Base-by-base conservation (phyloP, 2,888 invertebrate genomes). In the Phasia obesa region DNA sequence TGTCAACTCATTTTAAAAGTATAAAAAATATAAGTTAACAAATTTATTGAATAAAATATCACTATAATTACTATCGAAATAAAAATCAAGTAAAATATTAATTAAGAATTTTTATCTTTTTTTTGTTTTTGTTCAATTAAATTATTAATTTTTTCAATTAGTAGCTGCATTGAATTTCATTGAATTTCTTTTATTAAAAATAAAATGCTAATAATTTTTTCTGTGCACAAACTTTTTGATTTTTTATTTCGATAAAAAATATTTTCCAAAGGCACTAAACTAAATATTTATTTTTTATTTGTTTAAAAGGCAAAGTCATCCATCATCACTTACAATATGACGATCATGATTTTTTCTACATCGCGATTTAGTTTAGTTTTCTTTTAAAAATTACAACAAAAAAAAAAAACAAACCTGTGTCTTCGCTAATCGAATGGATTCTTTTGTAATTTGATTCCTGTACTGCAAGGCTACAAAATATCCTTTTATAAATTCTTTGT, bases 241-340 rank as follows among this genome's bases (percentile, higher is more conserved):
- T 35, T 35, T 35, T 35, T 35, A 35, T 35, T 35, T 35, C 1
- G 2, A n/a, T 42, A 42, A 42, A 42, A n/a, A 15, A 42, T 42
- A 42, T 42, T 11, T 35, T 35, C 5, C 1, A 4, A 31, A 31
- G 3, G 13, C 1, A 42, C 38, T 15, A 42, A 17, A 17, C 13
- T 35, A 59, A 71, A 71, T 59, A 44, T 69, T 55, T 69, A 57
- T 25, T 27, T 69, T 47, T 31, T 57, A 57, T 31, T 44, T 59
- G 44, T 59, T 15, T 13, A 42, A 2, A 42, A 15, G 11, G 13
- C 15, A 42, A 42, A 42, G 13, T 13, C 1, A 42, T 38, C 13
- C 38, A 42, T n/a, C 38, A 13, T 42, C 38, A 42, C 15, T 15
- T 2, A 15, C n/a, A 42, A 2, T 0, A n/a, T 19, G 2, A 27